These are phyloP conservation scores for Leucophenga montana DNA, from an alignment of 2,888 invertebrate genomes.

Conservation along the genomic window DNA sequence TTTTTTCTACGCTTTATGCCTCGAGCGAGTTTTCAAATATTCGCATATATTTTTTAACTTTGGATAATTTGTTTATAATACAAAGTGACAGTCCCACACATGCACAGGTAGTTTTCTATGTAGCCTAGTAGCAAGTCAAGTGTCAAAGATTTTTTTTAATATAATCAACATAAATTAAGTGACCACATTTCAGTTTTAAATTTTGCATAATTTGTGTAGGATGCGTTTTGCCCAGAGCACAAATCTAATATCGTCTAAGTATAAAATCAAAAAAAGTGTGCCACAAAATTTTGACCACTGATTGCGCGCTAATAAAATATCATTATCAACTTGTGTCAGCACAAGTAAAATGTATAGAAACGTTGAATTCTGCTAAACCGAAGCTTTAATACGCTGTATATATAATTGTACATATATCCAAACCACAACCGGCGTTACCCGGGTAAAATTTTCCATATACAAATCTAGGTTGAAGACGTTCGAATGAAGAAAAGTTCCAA, in stretches of 20 bases:
- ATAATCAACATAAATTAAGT: constrained; percentile 21
- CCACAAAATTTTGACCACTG: constrained; percentile 39
- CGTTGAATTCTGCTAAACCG: not conserved
- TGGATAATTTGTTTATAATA: no score
- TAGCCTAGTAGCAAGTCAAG: constrained; percentile 7
- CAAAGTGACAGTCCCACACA: no score
- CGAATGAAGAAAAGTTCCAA: no score
- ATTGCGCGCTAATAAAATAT: constrained; percentile 18
- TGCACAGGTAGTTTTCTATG: no score
- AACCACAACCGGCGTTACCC: no score
- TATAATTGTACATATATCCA: no score
- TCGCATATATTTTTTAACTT: no score
- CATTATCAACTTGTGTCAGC: constrained; percentile 22
- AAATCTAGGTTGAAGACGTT: no score
- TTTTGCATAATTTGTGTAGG: constrained; percentile 49
- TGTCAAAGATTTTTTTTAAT: constrained; percentile 13
- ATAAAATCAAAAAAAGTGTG: constrained; percentile 48
- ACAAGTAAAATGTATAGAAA: not conserved
- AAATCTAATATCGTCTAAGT: constrained; percentile 8
- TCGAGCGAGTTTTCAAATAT: no score
- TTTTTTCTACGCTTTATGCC: no score
- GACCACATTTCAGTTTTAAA: constrained; percentile 10
- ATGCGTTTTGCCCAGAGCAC: constrained; percentile 32
- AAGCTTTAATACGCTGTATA: not conserved
- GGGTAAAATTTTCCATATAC: no score